Conservation (phyloP, 2,797 vertebrate species). For the Acestrorhynchus altus region DNA sequence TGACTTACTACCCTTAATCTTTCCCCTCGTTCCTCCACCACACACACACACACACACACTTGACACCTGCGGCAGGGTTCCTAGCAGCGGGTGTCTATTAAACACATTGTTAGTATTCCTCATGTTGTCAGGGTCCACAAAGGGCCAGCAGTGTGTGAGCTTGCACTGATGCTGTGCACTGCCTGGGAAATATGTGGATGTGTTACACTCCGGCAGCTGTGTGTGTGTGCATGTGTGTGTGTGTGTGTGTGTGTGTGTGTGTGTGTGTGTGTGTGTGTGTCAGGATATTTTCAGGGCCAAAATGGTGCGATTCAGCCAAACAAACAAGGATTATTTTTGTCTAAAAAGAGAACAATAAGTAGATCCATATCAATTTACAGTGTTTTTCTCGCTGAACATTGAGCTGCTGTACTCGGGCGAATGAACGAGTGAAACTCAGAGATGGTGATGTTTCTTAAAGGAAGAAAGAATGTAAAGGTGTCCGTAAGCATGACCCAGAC, state of each 20-base stretch:
- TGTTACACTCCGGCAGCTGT: conserved; percentile 41
- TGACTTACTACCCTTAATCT: conserved; percentile 5
- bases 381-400: no score
- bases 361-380: no score
- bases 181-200: conserved; percentile 13
- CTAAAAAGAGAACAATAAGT: no score
- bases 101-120: conserved; percentile 65
- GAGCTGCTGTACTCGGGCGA: no score
- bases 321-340: no score
- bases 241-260: conserved; percentile 10
- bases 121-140: conserved; percentile 66
- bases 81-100: conserved; percentile 47
- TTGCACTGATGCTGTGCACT: conserved; percentile 44
- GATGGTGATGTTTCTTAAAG: no score
- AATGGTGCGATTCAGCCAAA: no score
- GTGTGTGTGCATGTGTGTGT: conserved; percentile 16
- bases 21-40: neutral
- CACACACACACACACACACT: conserved; percentile 11
- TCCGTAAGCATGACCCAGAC: no score
- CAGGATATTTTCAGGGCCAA: no score
- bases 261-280: neutral
- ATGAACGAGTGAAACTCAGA: no score
- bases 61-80: conserved; percentile 57
- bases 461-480: no score
- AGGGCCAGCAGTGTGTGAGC: conserved; percentile 63